Base-by-base conservation (phyloP, 2,888 invertebrate genomes). In the Drosophila prostipennis region DNA sequence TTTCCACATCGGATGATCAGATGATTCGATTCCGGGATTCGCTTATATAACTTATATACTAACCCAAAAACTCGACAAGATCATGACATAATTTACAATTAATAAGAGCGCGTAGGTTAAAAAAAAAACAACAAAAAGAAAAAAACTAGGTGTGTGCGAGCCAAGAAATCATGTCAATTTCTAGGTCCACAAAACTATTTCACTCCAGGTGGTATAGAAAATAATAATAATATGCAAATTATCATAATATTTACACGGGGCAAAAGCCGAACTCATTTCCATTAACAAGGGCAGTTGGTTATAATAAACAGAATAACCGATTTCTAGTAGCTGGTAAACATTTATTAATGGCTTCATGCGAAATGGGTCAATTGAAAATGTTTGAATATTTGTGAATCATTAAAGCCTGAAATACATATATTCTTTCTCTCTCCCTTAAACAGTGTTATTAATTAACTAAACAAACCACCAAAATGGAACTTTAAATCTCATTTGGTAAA, bases 1-100 rank as follows among this genome's bases (percentile, higher is more conserved):
- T 78, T 79, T 65, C 65, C 79, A 72, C 72, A 78, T 69, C 59
- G 72, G 48, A 48, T 46, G 48, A 48, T 48, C 48, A 29, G 16
- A 46, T 10, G 14, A 46, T 14, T 46, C 14, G 14, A 46, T 14
- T 46, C 14, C 11, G 7, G 10, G 10, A 48, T 54, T 29, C 61
- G 14, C 54, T 61, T 58, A 55, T 29, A 46, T 48, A 46, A 26
- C 26, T 26, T 6, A 26, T n/a, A n/a, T n/a, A n/a, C n/a, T n/a
- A 26, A 26, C 11, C 37, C 11, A 55, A 58, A 23, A 48, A 40
- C 14, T 48, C 34, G 34, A 8, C n/a, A 36, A 42, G 40, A 37
- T 67, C 68, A 42, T 54, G 67, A 67, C 68, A 67, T 67, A 67
- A 67, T 53, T 67, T 39, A 52, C 64, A 64, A 45, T 45, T 32